Base-by-base conservation (phyloP, 2,113 vertebrate species). In the Apteryx mantelli region DNA sequence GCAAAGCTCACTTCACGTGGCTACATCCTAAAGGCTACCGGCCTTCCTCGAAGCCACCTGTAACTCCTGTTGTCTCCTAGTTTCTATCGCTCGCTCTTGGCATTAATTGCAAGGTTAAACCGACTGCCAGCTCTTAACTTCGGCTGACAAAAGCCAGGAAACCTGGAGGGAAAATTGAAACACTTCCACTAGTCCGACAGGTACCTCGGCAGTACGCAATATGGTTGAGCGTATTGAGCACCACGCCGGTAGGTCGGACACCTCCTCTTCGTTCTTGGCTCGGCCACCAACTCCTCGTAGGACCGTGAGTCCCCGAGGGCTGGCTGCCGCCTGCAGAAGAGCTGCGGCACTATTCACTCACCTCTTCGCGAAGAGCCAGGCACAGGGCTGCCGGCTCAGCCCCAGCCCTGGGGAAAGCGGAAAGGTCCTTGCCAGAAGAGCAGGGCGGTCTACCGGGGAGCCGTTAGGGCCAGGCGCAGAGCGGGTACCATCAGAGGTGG, bases 21-120 rank as follows among this genome's bases (percentile, higher is more conserved):
- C 95, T 75, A 58, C 61, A 55, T 85, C 60, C 88, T 88, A 91
- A 86, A 64, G 87, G 71, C 71, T 84, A 20, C 38, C 22, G 68
- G 83, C 21, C 76, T 68, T 86, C 63, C 48, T 44, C 50, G 55
- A 82, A 92, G 44, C 15, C 63, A 82, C 21, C 44, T 46, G n/a
- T 21, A 95, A 89, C 94, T 74, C 50, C 71, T n/a, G 8, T 28
- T 90, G 63, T 83, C 85, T 86, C 55, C 30, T 40, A 26, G 36
- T 74, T 91, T 55, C 48, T 64, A 83, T 80, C 42, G 60, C 55
- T 55, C 82, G 24, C 24, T 86, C 46, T 81, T 91, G 75, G 56
- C 87, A 44, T 83, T 60, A 88, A 46, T 25, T 77, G 28, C 32
- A 66, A 80, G 50, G n/a, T 94, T 79, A 88, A 55, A 75, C 24